Percentiles rank a stretch among this genome's conserved stretches.
phyloP scores from a whole-genome alignment of 1,140 invertebrate genomes.

The Nasonia longicornis region DNA sequence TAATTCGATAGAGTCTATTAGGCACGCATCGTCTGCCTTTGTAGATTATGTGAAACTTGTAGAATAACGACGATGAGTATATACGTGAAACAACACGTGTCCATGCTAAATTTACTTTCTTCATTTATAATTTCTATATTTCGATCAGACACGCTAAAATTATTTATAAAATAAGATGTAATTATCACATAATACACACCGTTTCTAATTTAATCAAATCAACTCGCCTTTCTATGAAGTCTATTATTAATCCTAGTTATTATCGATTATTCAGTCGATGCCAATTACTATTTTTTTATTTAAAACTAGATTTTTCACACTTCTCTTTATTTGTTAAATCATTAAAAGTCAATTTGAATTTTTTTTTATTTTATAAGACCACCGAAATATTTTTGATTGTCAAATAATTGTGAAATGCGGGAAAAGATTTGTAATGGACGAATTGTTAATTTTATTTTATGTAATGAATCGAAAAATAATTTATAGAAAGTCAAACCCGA shows the following conservation, averaged over 20 bases:
- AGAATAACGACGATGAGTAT: slow-evolving; percentile 42
- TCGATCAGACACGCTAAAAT: not conserved
- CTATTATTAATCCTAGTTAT: slow-evolving; percentile 6
- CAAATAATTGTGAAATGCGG: not conserved
- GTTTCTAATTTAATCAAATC: slow-evolving; percentile 14
- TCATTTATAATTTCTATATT: slow-evolving; percentile 41
- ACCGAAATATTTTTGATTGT: not conserved
- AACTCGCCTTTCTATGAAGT: slow-evolving; percentile 7
- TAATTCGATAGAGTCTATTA: slow-evolving; percentile 44
- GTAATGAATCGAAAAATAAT: not conserved
- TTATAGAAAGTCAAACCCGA: not conserved
- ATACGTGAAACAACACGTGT: not conserved
- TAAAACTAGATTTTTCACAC: not conserved
- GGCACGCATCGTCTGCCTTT: slow-evolving; percentile 40
- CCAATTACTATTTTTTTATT: not conserved
- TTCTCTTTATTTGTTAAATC: not conserved
- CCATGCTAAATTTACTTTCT: slow-evolving; percentile 34
- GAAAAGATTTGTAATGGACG: not conserved
- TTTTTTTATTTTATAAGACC: not conserved
- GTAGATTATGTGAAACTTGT: slow-evolving; percentile 40
- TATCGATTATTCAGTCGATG: not conserved
- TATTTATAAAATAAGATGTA: slow-evolving; percentile 11
- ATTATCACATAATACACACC: slow-evolving; percentile 12
- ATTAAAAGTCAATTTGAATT: slow-evolving; percentile 17
- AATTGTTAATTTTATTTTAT: not conserved